These are phyloP conservation scores for Silurus asotus DNA, from an alignment of 2,113 vertebrate species.

Conservation along the genomic window DNA sequence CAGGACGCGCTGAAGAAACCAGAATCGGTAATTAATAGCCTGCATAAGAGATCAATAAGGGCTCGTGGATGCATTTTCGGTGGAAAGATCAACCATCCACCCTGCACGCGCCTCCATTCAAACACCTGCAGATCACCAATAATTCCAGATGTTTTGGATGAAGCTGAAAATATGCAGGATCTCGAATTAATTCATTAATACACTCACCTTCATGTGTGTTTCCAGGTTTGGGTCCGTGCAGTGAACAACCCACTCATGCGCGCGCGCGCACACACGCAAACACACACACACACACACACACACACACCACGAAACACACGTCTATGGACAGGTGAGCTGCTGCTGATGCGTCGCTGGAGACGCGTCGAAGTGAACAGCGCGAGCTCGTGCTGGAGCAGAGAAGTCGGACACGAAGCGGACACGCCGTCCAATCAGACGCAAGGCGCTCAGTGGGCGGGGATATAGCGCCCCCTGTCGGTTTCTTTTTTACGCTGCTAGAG, in stretches of 20 bases:
- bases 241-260: not conserved
- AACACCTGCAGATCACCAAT: too few species aligned
- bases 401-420: not conserved
- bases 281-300: not conserved
- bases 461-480: constrained; percentile 23
- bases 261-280: not conserved
- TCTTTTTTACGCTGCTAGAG: not conserved
- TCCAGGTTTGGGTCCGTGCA: constrained; percentile 1
- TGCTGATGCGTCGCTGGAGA: not conserved
- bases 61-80: not conserved
- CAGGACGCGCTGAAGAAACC: not conserved
- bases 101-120: not conserved
- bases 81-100: not conserved
- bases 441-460: not conserved
- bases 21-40: not conserved
- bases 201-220: constrained; percentile 17
- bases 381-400: constrained; percentile 5
- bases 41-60: not conserved
- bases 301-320: not conserved
- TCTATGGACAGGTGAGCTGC: not conserved
- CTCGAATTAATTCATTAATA: not conserved
- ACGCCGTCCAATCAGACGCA: constrained; percentile 11
- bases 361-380: constrained; percentile 2
- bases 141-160: too few species aligned
- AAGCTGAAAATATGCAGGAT: not conserved